Base-by-base conservation (phyloP, 2,888 invertebrate species). In the Eulithis testata region DNA sequence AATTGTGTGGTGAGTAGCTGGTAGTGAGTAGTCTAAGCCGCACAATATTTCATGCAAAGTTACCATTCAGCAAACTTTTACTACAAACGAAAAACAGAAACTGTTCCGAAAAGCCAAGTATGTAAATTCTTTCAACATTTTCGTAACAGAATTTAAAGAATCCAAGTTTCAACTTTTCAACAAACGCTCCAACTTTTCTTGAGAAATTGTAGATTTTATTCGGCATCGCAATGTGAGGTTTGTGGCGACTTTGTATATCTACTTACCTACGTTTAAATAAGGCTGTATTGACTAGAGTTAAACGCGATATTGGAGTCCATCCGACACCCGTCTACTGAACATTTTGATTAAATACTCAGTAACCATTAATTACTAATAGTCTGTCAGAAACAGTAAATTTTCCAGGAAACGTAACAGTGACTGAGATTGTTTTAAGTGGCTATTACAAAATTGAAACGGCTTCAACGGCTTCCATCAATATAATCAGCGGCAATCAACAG, bases 71-170 rank as follows among this genome's bases (percentile, higher is more conserved):
- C 6, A n/a, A 50, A 55, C 31, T 50, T 56, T 31, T 43, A 50
- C 12, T 36, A 51, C 27, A 52, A 60, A 44, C 43, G 50, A 62
- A 62, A 56, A 55, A 47, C 62, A 56, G 49, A 37, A 53, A 43
- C 50, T 43, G 44, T 31, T 45, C 11, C 14, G 44, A 45, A 59
- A 36, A 61, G 44, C 61, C 60, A 63, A 52, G 56, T 63, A 66
- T 63, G 55, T 45, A 63, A 63, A 66, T 66, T 61, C 56, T 62
- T 66, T 43, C 44, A 63, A 62, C 55, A 60, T 63, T 66, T 61
- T 43, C 62, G 49, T 53, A 66, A 66, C 63, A 53, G 56, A 66
- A 63, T 66, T 51, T 57, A 63, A 66, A 63, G 66, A 56, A 63
- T 63, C 60, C 60, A 55, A 54, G 60, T 60, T 66, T 59, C 51